Percentiles rank a stretch among this genome's conserved stretches.
Evolutionary conservation across 2,797 vertebrate genomes (phyloP).

Genomic region (Macrochelys suwanniensis): DNA sequence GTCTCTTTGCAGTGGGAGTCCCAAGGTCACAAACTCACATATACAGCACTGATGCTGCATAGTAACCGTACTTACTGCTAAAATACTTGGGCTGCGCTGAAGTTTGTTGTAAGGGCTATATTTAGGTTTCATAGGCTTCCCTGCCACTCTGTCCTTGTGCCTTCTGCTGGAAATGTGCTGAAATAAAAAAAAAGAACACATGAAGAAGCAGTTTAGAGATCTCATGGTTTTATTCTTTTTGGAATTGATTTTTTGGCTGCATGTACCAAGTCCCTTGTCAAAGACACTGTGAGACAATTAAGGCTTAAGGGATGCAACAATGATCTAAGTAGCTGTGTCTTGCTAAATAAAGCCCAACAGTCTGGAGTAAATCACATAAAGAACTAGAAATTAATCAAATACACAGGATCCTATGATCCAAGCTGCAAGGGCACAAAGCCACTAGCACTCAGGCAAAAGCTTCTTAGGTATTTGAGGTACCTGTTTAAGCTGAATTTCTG

Average conservation of each 20-base stretch:
- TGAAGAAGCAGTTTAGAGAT: slow-evolving; percentile 70
- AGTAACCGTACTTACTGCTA: slow-evolving; percentile 88
- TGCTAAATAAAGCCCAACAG: slow-evolving; percentile 56
- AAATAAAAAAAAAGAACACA: slow-evolving; percentile 66
- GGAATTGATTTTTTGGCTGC: slow-evolving; percentile 45
- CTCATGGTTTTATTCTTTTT: slow-evolving; percentile 17
- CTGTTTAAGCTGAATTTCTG: slow-evolving; percentile 98
- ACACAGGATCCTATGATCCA: fast-evolving
- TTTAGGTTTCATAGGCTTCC: slow-evolving; percentile 97
- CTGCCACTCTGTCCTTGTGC: slow-evolving; percentile 97
- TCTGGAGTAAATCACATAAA: slow-evolving; percentile 37
- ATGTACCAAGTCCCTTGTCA: slow-evolving; percentile 27
- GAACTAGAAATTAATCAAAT: slow-evolving; percentile 48
- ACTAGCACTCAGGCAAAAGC: neutral
- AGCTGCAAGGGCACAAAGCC: neutral
- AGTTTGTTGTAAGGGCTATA: slow-evolving; percentile 98
- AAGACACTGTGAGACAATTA: neutral
- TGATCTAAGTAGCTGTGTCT: neutral
- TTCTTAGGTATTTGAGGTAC: slow-evolving; percentile 74
- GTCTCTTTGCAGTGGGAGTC: slow-evolving; percentile 10
- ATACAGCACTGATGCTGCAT: slow-evolving; percentile 1
- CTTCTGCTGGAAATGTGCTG: slow-evolving; percentile 99
- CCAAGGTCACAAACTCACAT: slow-evolving; percentile 30
- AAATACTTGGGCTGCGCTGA: slow-evolving; percentile 88
- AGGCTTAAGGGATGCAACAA: slow-evolving; percentile 14